Evolutionary conservation across 2,797 vertebrate species (phyloP), one percentile per base, ranked within the genome.

Genomic region (Poliocrania exsul): DNA sequence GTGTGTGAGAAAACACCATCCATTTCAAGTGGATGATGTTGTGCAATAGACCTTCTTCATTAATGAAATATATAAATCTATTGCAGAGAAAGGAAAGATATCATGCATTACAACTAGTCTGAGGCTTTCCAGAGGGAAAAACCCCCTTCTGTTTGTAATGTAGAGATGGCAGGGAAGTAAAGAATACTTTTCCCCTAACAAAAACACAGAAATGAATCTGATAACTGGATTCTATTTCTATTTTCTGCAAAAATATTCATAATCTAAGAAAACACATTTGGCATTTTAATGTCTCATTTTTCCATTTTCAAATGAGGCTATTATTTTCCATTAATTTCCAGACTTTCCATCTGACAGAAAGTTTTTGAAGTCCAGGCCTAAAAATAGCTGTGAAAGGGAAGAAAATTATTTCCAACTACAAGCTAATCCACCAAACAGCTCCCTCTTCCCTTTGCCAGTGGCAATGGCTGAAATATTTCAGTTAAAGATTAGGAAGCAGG

Each of bases 241-340:
- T 9, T 78, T 67, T 85, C 53, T 86, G 29, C 4, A 38, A 73
- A 71, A 11, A 6, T 11, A 0, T 56, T 11, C n/a, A 44, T 44
- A 42, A 58, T 71, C 58, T 92, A 21, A 49, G 70, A 19, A 31
- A 86, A 69, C 25, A 40, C 16, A 49, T 65, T 90, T 69, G 35
- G 10, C 20, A 57, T 42, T 50, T 72, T 37, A 42, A 4, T 24
- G 29, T 64, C 64, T 77, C 7, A 23, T 82, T 80, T 84, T 84
- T 78, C 23, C 21, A 9, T 91, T 91, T 96, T 85, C 29, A 83
- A 74, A 66, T 23, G 19, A 81, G 50, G 29, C 53, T 82, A 82
- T 85, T 87, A 50, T 74, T 85, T 93, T 87, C 66, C 38, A 57
- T 65, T 80, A 56, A 61, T 91, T 87, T 91, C 18, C 49, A 89